Percentiles rank a stretch among this genome's conserved stretches.
Conservation (phyloP, 2,888 invertebrate genomes). For the Eucera pruinosa region DNA sequence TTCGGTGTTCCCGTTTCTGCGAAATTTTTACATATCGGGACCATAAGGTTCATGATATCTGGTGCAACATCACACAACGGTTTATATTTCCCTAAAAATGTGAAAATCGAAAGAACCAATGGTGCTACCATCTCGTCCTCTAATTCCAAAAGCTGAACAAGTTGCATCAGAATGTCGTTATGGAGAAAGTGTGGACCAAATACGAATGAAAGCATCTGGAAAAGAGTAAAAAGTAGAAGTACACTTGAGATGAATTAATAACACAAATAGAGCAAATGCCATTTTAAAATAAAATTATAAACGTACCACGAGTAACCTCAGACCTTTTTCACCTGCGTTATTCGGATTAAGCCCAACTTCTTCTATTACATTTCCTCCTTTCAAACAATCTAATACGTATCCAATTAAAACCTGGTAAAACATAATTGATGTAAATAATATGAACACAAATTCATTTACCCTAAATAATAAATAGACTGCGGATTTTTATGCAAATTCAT, state of each 20-base stretch:
- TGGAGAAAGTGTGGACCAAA: slow-evolving; percentile 97
- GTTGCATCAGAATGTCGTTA: slow-evolving; percentile 91
- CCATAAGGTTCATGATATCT: slow-evolving; percentile 90
- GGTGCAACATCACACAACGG: slow-evolving; percentile 92
- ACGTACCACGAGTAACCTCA: slow-evolving; percentile 92
- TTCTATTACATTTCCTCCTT: slow-evolving; percentile 88
- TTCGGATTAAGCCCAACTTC: slow-evolving; percentile 92
- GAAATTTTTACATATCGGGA: slow-evolving; percentile 94
- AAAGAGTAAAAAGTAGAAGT: slow-evolving; percentile 35
- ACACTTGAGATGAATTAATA: slow-evolving; percentile 16
- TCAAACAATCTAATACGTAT: slow-evolving; percentile 89
- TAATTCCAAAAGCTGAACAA: slow-evolving; percentile 91
- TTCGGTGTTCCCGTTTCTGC: slow-evolving; percentile 96
- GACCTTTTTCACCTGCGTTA: slow-evolving; percentile 94
- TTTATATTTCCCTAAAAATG: slow-evolving; percentile 94
- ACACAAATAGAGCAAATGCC: slow-evolving; percentile 9
- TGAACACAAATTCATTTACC: too few relatives aligned
- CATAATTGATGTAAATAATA: too few relatives aligned
- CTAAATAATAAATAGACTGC: too few relatives aligned
- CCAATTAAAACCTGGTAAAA: slow-evolving; percentile 85
- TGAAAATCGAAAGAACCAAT: slow-evolving; percentile 92
- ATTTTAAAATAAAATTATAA: slow-evolving; percentile 18
- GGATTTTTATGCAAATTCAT: too few relatives aligned
- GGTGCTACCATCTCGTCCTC: slow-evolving; percentile 93
- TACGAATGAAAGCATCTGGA: slow-evolving; percentile 93